These are phyloP conservation scores for Trissolcus basalis DNA, from an alignment of 1,140 invertebrate species.

Conservation along the genomic window DNA sequence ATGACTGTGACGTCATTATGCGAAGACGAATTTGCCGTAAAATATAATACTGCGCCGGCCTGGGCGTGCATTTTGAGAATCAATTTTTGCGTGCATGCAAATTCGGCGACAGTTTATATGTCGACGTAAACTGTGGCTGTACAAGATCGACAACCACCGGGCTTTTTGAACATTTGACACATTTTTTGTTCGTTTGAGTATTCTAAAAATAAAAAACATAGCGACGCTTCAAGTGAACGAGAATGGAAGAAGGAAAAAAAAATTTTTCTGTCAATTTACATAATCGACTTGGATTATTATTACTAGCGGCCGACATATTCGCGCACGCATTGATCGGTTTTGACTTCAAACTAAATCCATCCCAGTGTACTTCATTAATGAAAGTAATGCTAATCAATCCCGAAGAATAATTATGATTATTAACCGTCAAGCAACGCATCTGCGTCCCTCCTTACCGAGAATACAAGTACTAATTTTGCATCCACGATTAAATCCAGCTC, in stretches of 20 bases:
- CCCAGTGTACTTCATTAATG: background rate
- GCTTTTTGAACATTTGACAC: background rate
- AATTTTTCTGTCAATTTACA: too few species aligned
- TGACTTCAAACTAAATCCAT: background rate
- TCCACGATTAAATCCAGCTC: too few species aligned
- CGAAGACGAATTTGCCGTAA: background rate
- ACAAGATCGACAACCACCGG: background rate
- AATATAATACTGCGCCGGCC: background rate
- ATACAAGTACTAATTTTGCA: background rate
- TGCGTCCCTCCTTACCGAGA: background rate
- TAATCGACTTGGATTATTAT: too few species aligned
- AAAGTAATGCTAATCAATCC: constrained; percentile 2
- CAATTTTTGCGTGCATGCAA: background rate
- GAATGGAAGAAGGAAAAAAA: too few species aligned
- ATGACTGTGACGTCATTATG: background rate
- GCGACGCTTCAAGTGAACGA: background rate
- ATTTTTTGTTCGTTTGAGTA: background rate
- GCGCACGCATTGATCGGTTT: background rate
- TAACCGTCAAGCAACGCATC: background rate
- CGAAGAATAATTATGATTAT: background rate
- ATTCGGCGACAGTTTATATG: background rate
- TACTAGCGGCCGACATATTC: too few species aligned
- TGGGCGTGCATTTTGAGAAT: background rate
- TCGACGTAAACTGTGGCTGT: background rate
- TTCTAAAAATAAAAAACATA: background rate